Conservation (phyloP, 2,797 vertebrate genomes). For the Tamandua tetradactyla region DNA sequence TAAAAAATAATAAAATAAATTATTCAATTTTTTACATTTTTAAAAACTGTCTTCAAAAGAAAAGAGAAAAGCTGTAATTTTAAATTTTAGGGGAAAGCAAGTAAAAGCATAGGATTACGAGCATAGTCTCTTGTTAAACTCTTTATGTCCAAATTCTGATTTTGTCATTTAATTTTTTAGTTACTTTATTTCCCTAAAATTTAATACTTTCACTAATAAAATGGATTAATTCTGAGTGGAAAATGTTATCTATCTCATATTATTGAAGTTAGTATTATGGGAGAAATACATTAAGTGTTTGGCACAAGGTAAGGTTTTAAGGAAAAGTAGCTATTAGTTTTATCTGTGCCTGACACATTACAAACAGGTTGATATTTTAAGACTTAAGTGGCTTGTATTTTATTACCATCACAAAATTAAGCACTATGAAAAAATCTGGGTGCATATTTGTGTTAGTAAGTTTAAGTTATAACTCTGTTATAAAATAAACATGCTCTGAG, state of each 20-base stretch:
- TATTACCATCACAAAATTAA: not conserved
- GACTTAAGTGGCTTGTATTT: not conserved
- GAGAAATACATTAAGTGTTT: not conserved
- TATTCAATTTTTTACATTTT: not conserved
- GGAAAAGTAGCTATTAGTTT: not conserved
- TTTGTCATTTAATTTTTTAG: not conserved
- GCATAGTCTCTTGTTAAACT: not conserved
- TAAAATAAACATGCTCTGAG: not conserved
- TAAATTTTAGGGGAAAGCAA: not conserved
- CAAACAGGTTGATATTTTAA: not conserved
- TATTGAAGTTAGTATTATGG: not conserved
- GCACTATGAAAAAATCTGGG: not conserved
- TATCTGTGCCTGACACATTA: not conserved
- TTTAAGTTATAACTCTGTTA: not conserved
- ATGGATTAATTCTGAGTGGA: not conserved
- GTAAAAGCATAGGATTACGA: not conserved
- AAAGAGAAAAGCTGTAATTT: not conserved
- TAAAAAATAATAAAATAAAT: not conserved
- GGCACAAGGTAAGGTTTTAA: not conserved
- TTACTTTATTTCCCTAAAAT: not conserved
- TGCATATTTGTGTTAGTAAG: slow-evolving; percentile 8
- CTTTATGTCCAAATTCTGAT: not conserved
- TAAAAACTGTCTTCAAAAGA: not conserved
- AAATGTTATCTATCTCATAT: not conserved
- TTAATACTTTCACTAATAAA: not conserved